Evolutionary conservation across 2,113 vertebrate genomes (phyloP).

Genomic region (Rhinichthys klamathensis): DNA sequence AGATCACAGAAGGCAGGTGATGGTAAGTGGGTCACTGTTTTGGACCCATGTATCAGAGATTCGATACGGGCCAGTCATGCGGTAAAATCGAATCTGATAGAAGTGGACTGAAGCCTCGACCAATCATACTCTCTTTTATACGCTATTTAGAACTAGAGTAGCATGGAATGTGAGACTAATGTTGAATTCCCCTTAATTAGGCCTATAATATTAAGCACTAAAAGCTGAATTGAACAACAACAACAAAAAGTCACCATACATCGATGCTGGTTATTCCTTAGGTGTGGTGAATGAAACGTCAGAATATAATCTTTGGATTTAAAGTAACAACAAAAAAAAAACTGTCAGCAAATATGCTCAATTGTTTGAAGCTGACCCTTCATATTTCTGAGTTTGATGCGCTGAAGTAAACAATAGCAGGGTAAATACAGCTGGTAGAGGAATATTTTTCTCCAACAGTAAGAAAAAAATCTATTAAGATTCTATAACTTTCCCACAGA

Average conservation of each 20-base stretch:
- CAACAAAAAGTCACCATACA: background rate
- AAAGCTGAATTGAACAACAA: background rate
- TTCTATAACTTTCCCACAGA: background rate
- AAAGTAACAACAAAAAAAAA: background rate
- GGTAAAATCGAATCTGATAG: constrained; percentile 12
- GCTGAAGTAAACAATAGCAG: background rate
- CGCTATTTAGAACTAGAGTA: background rate
- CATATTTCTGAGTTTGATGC: background rate
- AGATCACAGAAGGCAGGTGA: background rate
- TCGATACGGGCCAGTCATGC: background rate
- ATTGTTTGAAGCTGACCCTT: background rate
- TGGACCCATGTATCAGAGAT: constrained; percentile 12
- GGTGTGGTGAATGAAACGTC: background rate
- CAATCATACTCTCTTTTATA: constrained; percentile 21
- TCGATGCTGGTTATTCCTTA: background rate
- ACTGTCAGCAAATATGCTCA: background rate
- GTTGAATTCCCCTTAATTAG: background rate
- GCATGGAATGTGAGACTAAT: background rate
- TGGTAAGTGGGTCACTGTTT: background rate
- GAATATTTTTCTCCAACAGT: background rate
- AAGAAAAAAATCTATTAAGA: background rate
- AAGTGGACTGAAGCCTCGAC: constrained; percentile 11
- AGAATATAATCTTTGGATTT: background rate
- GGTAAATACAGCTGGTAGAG: background rate
- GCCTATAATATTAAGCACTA: background rate